Evolutionary conservation across 2,113 vertebrate species (phyloP), one percentile per base, ranked within the genome.

Genomic region (Misgurnus mizolepis): DNA sequence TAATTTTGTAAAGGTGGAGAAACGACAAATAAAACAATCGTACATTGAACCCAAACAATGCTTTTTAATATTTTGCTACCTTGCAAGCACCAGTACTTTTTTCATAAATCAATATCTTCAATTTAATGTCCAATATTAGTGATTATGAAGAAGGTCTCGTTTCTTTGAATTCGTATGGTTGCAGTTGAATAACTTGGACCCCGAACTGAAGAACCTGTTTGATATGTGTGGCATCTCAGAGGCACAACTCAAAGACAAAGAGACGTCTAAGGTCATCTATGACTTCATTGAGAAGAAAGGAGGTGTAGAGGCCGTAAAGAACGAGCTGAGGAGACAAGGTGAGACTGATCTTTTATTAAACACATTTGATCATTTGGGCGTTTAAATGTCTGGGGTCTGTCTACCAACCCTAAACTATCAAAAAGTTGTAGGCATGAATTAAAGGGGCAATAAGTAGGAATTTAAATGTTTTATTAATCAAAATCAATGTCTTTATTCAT

Each of bases 241-340:
- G 87, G 97, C 96, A 76, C 97, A 99, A 9, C 93, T 99, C 69
- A 99, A 99, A 92, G 98, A 99, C 94, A 93, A 95, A 85, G 96
- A 99, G 94, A 99, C 97, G 7, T 99, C 98, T 70, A 99, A 97
- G 92, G 96, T 95, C 89, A 99, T 99, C 89, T 99, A 98, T 87
- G 97, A 99, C 92, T 98, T 99, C 91, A 99, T 99, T 82, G 97
- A 99, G 91, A 98, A 98, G 93, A 97, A 97, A 80, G 97, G 97
- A 84, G 98, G 98, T 0, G 95, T 99, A 75, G 97, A 99, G 93
- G 97, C 97, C 4, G 96, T 99, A 50, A 99, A 98, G 92, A 98
- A 96, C 83, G 98, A 99, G 82, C 91, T 99, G 67, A 94, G 97
- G 84, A 94, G 97, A 86, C 97, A 99, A 94, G 96, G 98, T 98